phyloP scores from a whole-genome alignment of 1,140 invertebrate species.

The Augochlora pura region DNA sequence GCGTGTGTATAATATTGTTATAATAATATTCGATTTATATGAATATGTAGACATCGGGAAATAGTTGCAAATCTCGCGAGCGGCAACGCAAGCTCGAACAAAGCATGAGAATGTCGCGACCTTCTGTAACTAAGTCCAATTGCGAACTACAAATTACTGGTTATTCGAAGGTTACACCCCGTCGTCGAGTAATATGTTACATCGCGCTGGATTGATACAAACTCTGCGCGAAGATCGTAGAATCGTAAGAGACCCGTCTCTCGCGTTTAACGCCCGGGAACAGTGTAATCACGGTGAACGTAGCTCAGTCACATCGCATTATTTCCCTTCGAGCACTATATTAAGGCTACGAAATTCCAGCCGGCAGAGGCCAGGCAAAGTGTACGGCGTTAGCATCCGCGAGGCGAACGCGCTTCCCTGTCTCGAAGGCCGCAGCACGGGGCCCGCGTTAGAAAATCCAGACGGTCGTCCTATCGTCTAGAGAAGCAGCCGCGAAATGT shows the following conservation, averaged over 20 bases:
- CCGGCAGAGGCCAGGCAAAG: background rate
- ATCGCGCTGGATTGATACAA: slow-evolving; percentile 2
- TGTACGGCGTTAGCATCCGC: background rate
- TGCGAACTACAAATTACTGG: slow-evolving; percentile 1
- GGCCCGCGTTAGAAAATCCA: slow-evolving; percentile 17
- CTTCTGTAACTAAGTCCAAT: slow-evolving; percentile 24
- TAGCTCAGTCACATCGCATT: slow-evolving; percentile 19
- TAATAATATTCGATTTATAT: too few species aligned
- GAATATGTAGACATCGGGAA: too few species aligned
- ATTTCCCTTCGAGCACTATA: slow-evolving; percentile 23
- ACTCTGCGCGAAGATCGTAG: background rate
- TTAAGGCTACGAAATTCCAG: slow-evolving; percentile 37
- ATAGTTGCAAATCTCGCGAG: too few species aligned
- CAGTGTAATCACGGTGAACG: slow-evolving; percentile 30
- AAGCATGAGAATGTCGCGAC: slow-evolving; percentile 38
- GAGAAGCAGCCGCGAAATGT: slow-evolving; percentile 47
- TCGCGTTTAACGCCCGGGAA: background rate
- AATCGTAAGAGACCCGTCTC: too few species aligned
- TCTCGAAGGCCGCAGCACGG: too few species aligned
- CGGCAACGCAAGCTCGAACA: background rate
- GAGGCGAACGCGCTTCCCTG: background rate
- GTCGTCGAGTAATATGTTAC: slow-evolving; percentile 4
- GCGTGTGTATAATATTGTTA: too few species aligned
- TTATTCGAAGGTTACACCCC: background rate
- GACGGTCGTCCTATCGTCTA: slow-evolving; percentile 27